Evolutionary conservation across 2,797 vertebrate species (phyloP), one percentile per base, ranked within the genome.

Genomic region (Siniperca scherzeri): DNA sequence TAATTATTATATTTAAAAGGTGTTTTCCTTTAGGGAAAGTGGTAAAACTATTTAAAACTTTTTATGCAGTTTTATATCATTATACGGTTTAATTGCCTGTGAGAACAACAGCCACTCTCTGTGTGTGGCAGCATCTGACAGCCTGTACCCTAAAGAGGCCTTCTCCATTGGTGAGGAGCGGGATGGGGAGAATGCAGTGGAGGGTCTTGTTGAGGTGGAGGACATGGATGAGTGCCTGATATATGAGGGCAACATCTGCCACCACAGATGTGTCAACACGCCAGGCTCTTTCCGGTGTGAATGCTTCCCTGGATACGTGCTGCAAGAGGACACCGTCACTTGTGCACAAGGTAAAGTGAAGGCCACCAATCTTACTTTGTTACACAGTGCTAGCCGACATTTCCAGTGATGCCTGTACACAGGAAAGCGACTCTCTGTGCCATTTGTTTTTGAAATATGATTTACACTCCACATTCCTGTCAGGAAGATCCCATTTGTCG

Each of bases 161-260:
- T 92, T 98, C 92, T 97, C 96, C 25, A 94, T 98, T 57, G 93
- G 93, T 36, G 94, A 91, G 0, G 96, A 96, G 83, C 87, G 90
- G 0, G 96, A 97, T 12, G 86, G 94, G 42, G 96, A 96, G 72
- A 98, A 97, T 13, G 93, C 80, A 14, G 94, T 96, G 78, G 96
- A 97, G 0, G 96, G 95, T 57, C 92, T 91, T 0, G 38, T 86
- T 8, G 83, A 91, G 0, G 95, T 96, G 42, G 96, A 97, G 59
- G 97, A 98, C 88, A 95, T 97, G 89, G 96, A 98, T 1, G 97
- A 98, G 92, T 98, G 98, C 59, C 92, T 95, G 74, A 87, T 97
- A 13, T 94, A 98, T 0, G 92, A 94, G 0, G 96, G 95, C 68
- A 95, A 93, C 55, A 93, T 98, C 88, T 98, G 98, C 87, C 84